Evolutionary conservation across 2,113 vertebrate species (phyloP).

Genomic region (Mirza zaza): DNA sequence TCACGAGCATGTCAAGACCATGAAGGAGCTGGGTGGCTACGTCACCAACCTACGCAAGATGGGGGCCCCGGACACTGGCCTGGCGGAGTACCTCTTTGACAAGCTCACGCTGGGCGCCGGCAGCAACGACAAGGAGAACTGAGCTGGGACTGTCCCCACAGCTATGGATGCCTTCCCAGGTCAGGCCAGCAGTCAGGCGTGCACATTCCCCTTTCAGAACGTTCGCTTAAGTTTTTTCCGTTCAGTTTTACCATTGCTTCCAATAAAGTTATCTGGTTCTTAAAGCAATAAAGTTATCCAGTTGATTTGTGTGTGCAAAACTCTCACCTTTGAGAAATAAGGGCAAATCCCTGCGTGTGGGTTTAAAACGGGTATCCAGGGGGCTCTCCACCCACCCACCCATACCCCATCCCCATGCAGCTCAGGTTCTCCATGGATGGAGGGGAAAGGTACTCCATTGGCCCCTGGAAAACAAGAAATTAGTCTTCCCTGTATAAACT

Average conservation of each 20-base stretch:
- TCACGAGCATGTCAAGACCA: neutral
- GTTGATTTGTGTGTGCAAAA: neutral
- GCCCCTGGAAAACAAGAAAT: neutral
- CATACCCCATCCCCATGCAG: neutral
- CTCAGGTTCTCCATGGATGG: neutral
- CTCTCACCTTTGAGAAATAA: neutral
- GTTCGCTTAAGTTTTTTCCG: neutral
- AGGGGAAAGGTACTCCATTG: neutral
- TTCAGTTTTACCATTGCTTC: neutral
- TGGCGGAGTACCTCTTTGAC: neutral
- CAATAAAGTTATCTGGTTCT: neutral
- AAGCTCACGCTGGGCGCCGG: neutral
- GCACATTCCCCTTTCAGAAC: neutral
- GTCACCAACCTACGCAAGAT: neutral
- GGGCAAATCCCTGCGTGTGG: neutral
- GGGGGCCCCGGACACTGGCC: accelerated
- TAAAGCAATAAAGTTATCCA: neutral
- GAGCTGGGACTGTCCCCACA: neutral
- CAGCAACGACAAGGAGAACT: neutral
- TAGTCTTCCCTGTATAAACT: neutral
- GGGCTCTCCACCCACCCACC: neutral
- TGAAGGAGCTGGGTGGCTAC: neutral
- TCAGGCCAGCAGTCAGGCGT: neutral
- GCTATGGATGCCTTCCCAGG: neutral
- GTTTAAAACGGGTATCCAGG: neutral